These are phyloP conservation scores for Hydra vulgaris DNA, from an alignment of 30 jellyfish, hydroid and myxozoan species.

Conservation along the genomic window DNA sequence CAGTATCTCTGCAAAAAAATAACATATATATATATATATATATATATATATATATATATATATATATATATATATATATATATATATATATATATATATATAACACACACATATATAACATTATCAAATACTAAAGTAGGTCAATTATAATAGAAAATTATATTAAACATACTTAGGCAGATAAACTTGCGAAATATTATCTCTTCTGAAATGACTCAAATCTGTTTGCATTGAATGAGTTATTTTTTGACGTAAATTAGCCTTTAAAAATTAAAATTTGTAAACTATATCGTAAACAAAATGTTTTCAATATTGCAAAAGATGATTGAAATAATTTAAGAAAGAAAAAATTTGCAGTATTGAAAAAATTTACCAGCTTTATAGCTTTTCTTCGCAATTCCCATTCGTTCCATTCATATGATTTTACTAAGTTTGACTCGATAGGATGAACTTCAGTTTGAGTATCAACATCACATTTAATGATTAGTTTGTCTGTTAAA, in stretches of 20 bases:
- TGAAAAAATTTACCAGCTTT: constrained; percentile 86
- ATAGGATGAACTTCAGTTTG: constrained; percentile 83
- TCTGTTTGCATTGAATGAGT: constrained; percentile 91
- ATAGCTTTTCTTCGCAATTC: constrained; percentile 74
- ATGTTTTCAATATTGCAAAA: background rate
- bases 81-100: too few relatives aligned
- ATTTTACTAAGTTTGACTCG: constrained; percentile 62
- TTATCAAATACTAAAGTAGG: too few relatives aligned
- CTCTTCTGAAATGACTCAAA: constrained; percentile 69
- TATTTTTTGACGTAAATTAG: constrained; percentile 71
- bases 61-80: too few relatives aligned
- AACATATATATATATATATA: too few relatives aligned
- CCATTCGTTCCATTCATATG: constrained; percentile 98
- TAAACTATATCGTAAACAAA: background rate
- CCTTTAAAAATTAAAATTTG: constrained; percentile 26
- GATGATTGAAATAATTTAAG: too few relatives aligned
- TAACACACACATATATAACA: too few relatives aligned
- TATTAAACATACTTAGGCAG: constrained; percentile 61
- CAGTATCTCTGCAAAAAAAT: constrained; percentile 40
- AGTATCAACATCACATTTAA: constrained; percentile 69
- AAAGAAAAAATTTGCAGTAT: too few relatives aligned
- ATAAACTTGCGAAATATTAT: constrained; percentile 76
- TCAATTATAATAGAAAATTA: background rate
- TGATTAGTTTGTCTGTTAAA: constrained; percentile 48
- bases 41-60: too few relatives aligned